phyloP scores from a whole-genome alignment of 2,797 vertebrate genomes.

The Gymnoscopelus microlampas region DNA sequence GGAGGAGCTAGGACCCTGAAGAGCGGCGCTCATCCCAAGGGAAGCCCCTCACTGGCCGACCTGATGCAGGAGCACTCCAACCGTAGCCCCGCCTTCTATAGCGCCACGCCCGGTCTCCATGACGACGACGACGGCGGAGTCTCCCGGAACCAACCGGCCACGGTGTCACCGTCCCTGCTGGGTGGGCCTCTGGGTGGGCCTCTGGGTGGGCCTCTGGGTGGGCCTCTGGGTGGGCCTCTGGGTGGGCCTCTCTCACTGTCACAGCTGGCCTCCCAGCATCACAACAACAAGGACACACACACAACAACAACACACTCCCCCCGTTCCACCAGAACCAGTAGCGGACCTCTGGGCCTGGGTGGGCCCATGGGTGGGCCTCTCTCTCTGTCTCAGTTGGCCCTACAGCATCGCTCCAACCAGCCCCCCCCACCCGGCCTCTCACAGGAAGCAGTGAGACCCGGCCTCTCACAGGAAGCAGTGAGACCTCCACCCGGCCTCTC shows the following conservation, averaged over 20 bases:
- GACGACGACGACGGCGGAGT: conserved; percentile 22
- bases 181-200: too few relatives aligned
- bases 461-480: too few relatives aligned
- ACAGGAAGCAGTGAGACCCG: too few relatives aligned
- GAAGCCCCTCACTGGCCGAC: conserved; percentile 86
- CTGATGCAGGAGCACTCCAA: conserved; percentile 88
- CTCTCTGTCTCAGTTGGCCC: conserved; percentile 82
- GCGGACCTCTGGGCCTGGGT: too few relatives aligned
- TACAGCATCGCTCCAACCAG: conserved; percentile 71
- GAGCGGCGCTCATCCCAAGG: conserved; percentile 61
- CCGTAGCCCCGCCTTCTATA: conserved; percentile 66
- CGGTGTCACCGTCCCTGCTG: too few relatives aligned
- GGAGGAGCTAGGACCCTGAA: too few relatives aligned
- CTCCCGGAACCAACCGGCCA: too few relatives aligned
- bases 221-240: too few relatives aligned
- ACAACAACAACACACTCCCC: conserved; percentile 30
- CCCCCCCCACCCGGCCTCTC: too few relatives aligned
- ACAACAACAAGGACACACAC: conserved; percentile 42
- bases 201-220: too few relatives aligned
- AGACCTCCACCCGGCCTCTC: too few relatives aligned
- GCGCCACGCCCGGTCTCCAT: conserved; percentile 68
- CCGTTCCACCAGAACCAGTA: too few relatives aligned
- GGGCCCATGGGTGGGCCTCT: conserved; percentile 25
- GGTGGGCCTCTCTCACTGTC: conserved; percentile 47
- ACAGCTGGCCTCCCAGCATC: conserved; percentile 65